Evolutionary conservation across 2,113 vertebrate genomes (phyloP), one percentile per base, ranked within the genome.

Genomic region (Pteruthius melanotis): DNA sequence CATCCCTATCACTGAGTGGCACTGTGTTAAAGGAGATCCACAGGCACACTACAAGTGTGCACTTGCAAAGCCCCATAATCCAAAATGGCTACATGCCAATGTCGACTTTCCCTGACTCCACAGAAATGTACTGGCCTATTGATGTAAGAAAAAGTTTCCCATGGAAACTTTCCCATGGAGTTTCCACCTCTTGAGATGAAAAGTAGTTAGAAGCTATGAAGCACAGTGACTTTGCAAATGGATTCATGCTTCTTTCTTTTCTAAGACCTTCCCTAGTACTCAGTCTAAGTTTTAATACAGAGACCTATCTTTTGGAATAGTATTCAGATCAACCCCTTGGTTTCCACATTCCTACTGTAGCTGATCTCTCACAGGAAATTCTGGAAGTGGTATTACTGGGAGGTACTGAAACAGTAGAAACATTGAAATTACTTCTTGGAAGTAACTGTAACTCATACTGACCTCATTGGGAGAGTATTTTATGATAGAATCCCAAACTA

Each of bases 1-100:
- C 69, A 87, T 91, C 93, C 72, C 89, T 71, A 64, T 89, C 90
- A 84, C 95, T 92, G 79, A 94, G 93, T 89, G 93, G 93, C 94
- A 96, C 83, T 77, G 83, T 96, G 65, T 92, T 90, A 89, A 91
- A 94, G 40, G 92, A 28, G 7, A 84, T 87, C 59, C 39, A 17
- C 15, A 13, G 26, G 13, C 42, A 59, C 5, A 3, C 13, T 76
- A 17, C 31, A 11, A 30, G 9, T 6, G 23, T 10, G 22, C 5
- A 2, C 26, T 66, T 65, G 31, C 22, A 56, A 71, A 70, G 15
- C 13, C 15, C 47, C 15, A 4, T 28, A 37, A 63, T 30, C 52
- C 68, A 71, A 93, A 78, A 81, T 68, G 64, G 27, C 61, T 77
- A 9, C 63, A 16, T 74, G 47, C 19, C 89, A 89, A 37, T 6